Percentiles rank a stretch among this genome's conserved stretches.
phyloP scores from a whole-genome alignment of 2,888 invertebrate species.

The Harpalus rubripes region DNA sequence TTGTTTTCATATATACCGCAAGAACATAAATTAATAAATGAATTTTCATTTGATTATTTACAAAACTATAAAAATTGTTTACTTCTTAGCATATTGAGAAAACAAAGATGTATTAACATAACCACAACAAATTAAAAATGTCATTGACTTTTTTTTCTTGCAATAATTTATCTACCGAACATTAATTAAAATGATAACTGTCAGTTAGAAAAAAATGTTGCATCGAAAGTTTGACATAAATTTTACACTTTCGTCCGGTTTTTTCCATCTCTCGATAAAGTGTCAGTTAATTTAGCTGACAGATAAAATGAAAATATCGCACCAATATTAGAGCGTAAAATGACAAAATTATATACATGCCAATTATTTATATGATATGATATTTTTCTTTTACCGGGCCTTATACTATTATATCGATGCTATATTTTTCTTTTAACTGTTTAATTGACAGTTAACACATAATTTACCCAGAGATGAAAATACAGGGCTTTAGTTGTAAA shows the following conservation, averaged over 20 bases:
- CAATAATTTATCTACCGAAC: not conserved
- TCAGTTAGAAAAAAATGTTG: too few relatives aligned
- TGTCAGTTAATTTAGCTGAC: too few relatives aligned
- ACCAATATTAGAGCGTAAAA: too few relatives aligned
- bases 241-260: too few relatives aligned
- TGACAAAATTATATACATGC: too few relatives aligned
- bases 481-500: not conserved
- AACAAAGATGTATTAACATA: not conserved
- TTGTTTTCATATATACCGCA: not conserved
- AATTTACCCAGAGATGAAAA: not conserved
- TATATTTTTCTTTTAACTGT: not conserved
- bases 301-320: too few relatives aligned
- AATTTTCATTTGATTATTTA: not conserved
- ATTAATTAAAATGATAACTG: not conserved
- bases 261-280: too few relatives aligned
- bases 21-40: not conserved
- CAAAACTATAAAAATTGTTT: not conserved
- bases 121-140: not conserved
- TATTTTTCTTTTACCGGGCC: too few relatives aligned
- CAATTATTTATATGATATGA: too few relatives aligned
- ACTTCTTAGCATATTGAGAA: constrained; percentile 11
- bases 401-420: too few relatives aligned
- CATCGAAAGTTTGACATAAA: too few relatives aligned
- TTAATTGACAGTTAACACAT: constrained; percentile 7
- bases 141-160: not conserved